These are phyloP conservation scores for Parotocinclus haroldoi DNA, from an alignment of 2,797 vertebrate species.

Conservation along the genomic window DNA sequence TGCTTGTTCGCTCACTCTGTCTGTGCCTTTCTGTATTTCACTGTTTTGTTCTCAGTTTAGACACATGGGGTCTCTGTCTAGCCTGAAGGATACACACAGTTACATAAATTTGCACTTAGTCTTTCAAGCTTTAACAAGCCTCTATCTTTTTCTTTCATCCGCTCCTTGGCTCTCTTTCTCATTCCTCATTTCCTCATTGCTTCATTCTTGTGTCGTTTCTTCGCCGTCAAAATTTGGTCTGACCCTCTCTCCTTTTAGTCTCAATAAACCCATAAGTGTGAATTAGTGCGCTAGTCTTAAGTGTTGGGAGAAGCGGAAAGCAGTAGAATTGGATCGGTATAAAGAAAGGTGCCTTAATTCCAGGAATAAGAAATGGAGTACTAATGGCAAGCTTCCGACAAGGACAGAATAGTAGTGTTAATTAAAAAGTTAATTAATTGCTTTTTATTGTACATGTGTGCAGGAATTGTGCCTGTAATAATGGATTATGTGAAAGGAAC, in stretches of 20 bases:
- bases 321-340: slow-evolving; percentile 18
- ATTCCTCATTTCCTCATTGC: slow-evolving; percentile 25
- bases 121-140: slow-evolving; percentile 42
- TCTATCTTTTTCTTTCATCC: slow-evolving; percentile 27
- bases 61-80: slow-evolving; percentile 44
- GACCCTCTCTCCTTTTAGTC: slow-evolving; percentile 36
- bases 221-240: slow-evolving; percentile 27
- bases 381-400: slow-evolving; percentile 64
- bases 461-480: slow-evolving; percentile 44
- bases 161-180: slow-evolving; percentile 16
- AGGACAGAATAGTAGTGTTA: slow-evolving; percentile 49
- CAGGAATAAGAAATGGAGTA: slow-evolving; percentile 48
- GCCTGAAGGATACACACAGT: slow-evolving; percentile 62
- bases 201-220: slow-evolving; percentile 23
- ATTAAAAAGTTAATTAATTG: slow-evolving; percentile 69
- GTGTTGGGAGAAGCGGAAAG: slow-evolving; percentile 5
- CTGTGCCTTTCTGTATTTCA: not conserved
- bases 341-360: slow-evolving; percentile 22
- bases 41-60: slow-evolving; percentile 26
- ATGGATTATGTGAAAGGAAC: slow-evolving; percentile 14
- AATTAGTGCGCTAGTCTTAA: not conserved
- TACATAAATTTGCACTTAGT: slow-evolving; percentile 70
- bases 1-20: too few species aligned
- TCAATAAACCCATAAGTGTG: not conserved
- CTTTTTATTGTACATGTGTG: slow-evolving; percentile 61